Evolutionary conservation across 2,888 invertebrate genomes (phyloP), one percentile per base, ranked within the genome.

Genomic region (Agonum fuliginosum): DNA sequence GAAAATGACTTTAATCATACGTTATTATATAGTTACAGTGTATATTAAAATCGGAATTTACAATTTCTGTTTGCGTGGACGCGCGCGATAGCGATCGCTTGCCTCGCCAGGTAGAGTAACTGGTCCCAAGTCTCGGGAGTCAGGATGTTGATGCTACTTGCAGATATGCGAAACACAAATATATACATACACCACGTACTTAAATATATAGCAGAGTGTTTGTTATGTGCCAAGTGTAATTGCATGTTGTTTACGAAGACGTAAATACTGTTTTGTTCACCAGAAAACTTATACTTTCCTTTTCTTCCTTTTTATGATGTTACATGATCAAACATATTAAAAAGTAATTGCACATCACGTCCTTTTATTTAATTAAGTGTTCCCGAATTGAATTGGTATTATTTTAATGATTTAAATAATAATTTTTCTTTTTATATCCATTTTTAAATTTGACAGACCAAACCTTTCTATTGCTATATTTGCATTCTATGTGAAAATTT

Each of bases 1-100:
- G 82, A 82, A 81, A 83, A 82, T 83, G 80, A 81, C 82, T 80
- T 81, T 83, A 82, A 83, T 83, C 82, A 82, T 80, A 81, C 79
- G 79, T 81, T 81, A 82, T 83, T 83, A 83, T 81, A 76, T 62
- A 62, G 80, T 81, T 83, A 80, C 81, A 81, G 80, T 81, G 74
- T 74, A 74, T 74, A 74, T 74, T 74, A 74, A 74, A 74, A 74
- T 74, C 74, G 74, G 74, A 74, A 74, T 74, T 73, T 73, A 73
- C 73, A 73, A 58, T 73, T 54, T 73, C 73, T 73, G 65, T 74
- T 74, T 74, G 74, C 74, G 74, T 74, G 74, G 74, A 65, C 41
- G 12, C 46, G 46, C 54, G 43, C 27, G 65, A 74, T 62, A 65
- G 62, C 46, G 46, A 62, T 62, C 73, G 30, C 8, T 30, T 30